Evolutionary conservation across 2,888 invertebrate species (phyloP), one percentile per base, ranked within the genome.

Genomic region (Drepanosiphum platanoidis): DNA sequence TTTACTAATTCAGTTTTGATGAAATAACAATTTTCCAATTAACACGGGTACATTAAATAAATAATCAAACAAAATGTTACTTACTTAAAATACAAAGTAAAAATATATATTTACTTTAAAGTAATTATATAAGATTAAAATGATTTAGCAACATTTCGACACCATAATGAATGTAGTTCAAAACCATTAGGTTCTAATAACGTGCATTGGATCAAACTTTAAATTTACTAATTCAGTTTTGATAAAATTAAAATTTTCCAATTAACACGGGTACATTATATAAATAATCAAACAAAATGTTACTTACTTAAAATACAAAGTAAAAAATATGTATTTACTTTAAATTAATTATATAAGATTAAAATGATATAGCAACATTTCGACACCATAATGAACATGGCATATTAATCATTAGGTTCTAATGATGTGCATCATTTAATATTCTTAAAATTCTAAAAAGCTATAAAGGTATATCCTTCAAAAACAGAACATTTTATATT

Each of bases 101-200:
- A 80, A 52, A 58, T 36, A 80, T 46, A 9, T 36, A 46, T 77
- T 75, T 66, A 64, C 27, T 42, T 18, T 32, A 32, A 22, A 52
- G 58, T 64, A 74, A 61, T 75, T 84, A 66, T 36, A 84, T 22
- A 75, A 75, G 75, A 52, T 83, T 39, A 52, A 18, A 84, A 52
- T 84, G 58, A 18, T 84, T n/a, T 84, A 58, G 84, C 75, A 84
- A 68, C 68, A 42, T 58, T 84, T 77, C 58, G 77, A 84, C 84
- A 84, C 84, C 68, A 84, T 77, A 84, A 77, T 58, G 68, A 77
- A 77, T 22, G n/a, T 46, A 66, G 1, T 68, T 52, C n/a, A 36
- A 27, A 39, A 74, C 36, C 75, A 77, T 58, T 70, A 84, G 68
- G 77, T 84, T 84, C 84, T 84, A 84, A 84, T 84, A 84, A 84